These are phyloP conservation scores for Drosophila nigromelanica DNA, from an alignment of 1,140 invertebrate species.

Conservation along the genomic window DNA sequence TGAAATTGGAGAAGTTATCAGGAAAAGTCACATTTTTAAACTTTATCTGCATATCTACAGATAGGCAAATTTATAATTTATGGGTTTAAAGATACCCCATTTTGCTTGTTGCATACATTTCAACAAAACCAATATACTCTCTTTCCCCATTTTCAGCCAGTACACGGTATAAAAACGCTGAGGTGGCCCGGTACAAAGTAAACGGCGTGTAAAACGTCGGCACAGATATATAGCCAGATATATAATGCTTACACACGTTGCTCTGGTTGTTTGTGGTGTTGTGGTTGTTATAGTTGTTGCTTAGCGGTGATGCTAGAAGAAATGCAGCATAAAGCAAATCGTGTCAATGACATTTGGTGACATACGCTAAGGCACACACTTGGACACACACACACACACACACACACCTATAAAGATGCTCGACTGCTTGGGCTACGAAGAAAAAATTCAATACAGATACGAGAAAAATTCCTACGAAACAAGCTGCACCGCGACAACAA, in stretches of 20 bases:
- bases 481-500: slow-evolving; percentile 12
- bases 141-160: too few species aligned
- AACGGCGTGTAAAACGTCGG: slow-evolving; percentile 54
- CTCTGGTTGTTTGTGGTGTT: slow-evolving; percentile 30
- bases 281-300: slow-evolving; percentile 27
- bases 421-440: slow-evolving; percentile 33
- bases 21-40: too few species aligned
- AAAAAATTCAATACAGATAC: slow-evolving; percentile 51
- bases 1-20: too few species aligned
- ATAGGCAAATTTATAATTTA: too few species aligned
- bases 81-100: too few species aligned
- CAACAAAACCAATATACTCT: neutral
- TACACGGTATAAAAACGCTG: slow-evolving; percentile 60
- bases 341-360: slow-evolving; percentile 80
- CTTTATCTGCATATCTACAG: too few species aligned
- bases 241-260: slow-evolving; percentile 28
- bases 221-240: slow-evolving; percentile 55
- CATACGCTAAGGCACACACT: slow-evolving; percentile 49
- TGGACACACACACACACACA: slow-evolving; percentile 10
- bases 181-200: slow-evolving; percentile 66
- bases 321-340: slow-evolving; percentile 78
- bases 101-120: too few species aligned
- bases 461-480: slow-evolving; percentile 43
- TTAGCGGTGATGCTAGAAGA: slow-evolving; percentile 42
- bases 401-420: slow-evolving; percentile 36